A percentile compares a stretch with the other conserved stretches of the same genome.
Conservation (phyloP, 2,113 vertebrate species). For the Hystrix cristata region DNA sequence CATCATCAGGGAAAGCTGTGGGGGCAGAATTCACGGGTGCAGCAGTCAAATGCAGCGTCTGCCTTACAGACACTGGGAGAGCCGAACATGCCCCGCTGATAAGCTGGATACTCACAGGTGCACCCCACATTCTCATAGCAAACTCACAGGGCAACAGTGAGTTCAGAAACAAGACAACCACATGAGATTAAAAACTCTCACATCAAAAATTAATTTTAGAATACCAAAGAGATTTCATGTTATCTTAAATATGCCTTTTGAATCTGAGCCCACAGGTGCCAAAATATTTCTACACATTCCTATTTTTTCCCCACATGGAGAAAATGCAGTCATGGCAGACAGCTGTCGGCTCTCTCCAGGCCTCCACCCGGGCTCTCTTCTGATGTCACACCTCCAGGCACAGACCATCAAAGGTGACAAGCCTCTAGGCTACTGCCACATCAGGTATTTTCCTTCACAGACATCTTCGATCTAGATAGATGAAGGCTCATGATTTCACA, state of each 20-base stretch:
- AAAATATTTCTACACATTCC: background rate
- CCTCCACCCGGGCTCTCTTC: background rate
- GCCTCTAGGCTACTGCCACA: background rate
- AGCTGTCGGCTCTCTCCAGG: background rate
- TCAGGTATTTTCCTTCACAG: background rate
- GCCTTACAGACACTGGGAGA: background rate
- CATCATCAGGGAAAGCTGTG: too few species aligned
- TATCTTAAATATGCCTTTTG: background rate
- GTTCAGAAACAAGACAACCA: background rate
- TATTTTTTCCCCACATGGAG: background rate
- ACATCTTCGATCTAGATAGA: background rate
- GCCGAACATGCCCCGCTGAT: too few species aligned
- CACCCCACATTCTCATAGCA: too few species aligned
- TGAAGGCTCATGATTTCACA: background rate
- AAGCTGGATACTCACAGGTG: too few species aligned
- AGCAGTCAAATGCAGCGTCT: rapidly evolving
- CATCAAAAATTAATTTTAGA: background rate
- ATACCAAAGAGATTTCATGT: background rate
- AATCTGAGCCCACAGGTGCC: background rate
- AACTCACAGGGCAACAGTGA: background rate
- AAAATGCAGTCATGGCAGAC: background rate
- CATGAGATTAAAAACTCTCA: background rate
- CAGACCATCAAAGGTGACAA: background rate
- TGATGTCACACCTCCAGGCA: rapidly evolving
- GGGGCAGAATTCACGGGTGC: background rate